Evolutionary conservation across 2,888 invertebrate genomes (phyloP).

Genomic region (Meghimatium bilineatum): DNA sequence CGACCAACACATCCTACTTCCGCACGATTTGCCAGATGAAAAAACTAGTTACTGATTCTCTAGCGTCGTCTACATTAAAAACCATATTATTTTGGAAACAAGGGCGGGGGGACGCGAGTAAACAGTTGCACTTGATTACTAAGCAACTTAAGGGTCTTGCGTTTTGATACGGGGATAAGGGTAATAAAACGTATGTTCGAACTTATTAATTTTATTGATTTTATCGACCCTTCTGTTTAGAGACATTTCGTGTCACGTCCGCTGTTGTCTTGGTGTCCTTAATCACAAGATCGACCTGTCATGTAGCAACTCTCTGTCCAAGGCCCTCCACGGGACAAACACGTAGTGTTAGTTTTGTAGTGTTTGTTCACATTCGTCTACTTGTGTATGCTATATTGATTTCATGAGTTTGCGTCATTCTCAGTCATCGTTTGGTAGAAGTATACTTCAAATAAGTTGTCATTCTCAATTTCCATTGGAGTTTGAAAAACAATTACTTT

Average conservation of each 20-base stretch:
- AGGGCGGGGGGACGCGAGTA: neutral
- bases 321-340: neutral
- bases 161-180: neutral
- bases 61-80: no score
- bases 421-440: no score
- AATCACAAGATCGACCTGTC: neutral
- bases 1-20: no score
- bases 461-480: no score
- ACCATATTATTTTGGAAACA: no score
- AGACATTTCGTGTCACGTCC: neutral
- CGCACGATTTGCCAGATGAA: no score
- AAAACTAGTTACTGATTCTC: no score
- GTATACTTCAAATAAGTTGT: neutral
- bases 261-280: neutral
- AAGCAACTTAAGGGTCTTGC: neutral
- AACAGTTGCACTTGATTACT: neutral
- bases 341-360: neutral
- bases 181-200: neutral
- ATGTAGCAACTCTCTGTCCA: neutral
- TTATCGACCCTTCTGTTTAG: neutral
- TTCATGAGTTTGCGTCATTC: neutral
- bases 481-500: no score
- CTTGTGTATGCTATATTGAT: neutral
- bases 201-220: conserved; percentile 19
- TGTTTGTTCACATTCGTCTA: neutral